Percentiles rank a stretch among this genome's conserved stretches.
Evolutionary conservation across 2,888 invertebrate species (phyloP).

Genomic region (Synanthedon tipuliformis): DNA sequence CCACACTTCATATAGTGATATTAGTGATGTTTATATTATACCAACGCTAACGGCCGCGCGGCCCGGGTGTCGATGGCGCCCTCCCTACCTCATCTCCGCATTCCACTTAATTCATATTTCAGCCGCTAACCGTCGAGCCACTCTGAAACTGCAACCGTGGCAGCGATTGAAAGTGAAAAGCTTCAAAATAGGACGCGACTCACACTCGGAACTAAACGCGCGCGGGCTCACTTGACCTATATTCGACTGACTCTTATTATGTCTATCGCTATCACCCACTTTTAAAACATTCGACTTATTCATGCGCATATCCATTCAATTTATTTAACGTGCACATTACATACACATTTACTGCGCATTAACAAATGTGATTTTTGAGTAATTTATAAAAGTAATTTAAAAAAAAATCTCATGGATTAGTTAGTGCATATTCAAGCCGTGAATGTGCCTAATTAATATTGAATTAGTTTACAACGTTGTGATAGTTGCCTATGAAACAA

Average conservation of each 20-base stretch:
- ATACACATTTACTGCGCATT: too few species aligned
- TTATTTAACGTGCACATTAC: too few species aligned
- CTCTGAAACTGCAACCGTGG: slow-evolving; percentile 9
- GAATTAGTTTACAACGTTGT: too few species aligned
- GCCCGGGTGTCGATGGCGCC: neutral
- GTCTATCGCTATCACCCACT: too few species aligned
- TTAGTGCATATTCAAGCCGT: too few species aligned
- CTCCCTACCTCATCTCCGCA: slow-evolving; percentile 9
- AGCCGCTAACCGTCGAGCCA: slow-evolving; percentile 11
- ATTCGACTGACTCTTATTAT: slow-evolving; percentile 3
- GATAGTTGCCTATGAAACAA: too few species aligned
- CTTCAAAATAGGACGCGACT: slow-evolving; percentile 14
- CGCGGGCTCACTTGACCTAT: slow-evolving; percentile 14
- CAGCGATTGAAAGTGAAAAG: slow-evolving; percentile 18
- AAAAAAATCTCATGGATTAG: too few species aligned
- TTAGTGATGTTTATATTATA: too few species aligned
- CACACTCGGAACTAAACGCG: slow-evolving; percentile 6
- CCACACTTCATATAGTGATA: slow-evolving; percentile 3
- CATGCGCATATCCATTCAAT: neutral
- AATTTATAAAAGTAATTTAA: too few species aligned
- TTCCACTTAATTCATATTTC: slow-evolving; percentile 16
- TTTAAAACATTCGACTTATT: too few species aligned
- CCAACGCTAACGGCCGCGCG: slow-evolving; percentile 1
- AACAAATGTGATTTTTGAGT: too few species aligned
- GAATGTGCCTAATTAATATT: too few species aligned